A percentile compares a stretch with the other conserved stretches of the same genome.
phyloP scores from a whole-genome alignment of 2,888 invertebrate species.

The Thecophora atra region DNA sequence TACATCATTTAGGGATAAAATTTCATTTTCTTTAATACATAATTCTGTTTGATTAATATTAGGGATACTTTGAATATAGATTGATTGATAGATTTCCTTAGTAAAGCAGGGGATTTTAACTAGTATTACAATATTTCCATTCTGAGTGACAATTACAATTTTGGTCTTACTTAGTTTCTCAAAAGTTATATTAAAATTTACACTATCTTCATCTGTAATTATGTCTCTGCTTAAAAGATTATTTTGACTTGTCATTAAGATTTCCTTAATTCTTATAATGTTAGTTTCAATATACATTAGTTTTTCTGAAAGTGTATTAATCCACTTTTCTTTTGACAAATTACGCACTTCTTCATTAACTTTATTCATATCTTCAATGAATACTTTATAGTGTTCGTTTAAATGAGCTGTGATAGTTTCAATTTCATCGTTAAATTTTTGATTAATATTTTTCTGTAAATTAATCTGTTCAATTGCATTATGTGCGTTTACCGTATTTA shows the following conservation, averaged over 20 bases:
- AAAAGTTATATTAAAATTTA: too few relatives aligned
- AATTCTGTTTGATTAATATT: background rate
- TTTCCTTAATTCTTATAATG: slow-evolving; percentile 27
- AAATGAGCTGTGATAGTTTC: slow-evolving; percentile 9
- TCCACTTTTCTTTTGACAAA: slow-evolving; percentile 20
- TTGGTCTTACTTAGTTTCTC: background rate
- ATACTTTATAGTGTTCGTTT: slow-evolving; percentile 12
- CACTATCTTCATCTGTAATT: too few relatives aligned
- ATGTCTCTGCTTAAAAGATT: slow-evolving; percentile 23
- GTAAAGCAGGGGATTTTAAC: slow-evolving; percentile 8
- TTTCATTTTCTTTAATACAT: background rate
- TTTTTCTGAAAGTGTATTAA: slow-evolving; percentile 14
- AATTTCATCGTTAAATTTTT: slow-evolving; percentile 11
- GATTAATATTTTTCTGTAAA: slow-evolving; percentile 16
- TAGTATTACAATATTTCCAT: slow-evolving; percentile 5
- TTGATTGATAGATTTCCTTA: slow-evolving; percentile 7
- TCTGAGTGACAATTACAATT: slow-evolving; percentile 1
- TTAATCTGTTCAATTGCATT: slow-evolving; percentile 26
- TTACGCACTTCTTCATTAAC: slow-evolving; percentile 21
- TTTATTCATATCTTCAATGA: slow-evolving; percentile 20
- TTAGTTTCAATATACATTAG: slow-evolving; percentile 28
- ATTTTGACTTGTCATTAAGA: slow-evolving; percentile 29
- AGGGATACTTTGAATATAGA: slow-evolving; percentile 4
- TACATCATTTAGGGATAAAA: slow-evolving; percentile 5
- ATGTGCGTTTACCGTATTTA: slow-evolving; percentile 22